Base-by-base conservation (phyloP, 2,797 vertebrate genomes). In the Muraenolepis orangiensis region DNA sequence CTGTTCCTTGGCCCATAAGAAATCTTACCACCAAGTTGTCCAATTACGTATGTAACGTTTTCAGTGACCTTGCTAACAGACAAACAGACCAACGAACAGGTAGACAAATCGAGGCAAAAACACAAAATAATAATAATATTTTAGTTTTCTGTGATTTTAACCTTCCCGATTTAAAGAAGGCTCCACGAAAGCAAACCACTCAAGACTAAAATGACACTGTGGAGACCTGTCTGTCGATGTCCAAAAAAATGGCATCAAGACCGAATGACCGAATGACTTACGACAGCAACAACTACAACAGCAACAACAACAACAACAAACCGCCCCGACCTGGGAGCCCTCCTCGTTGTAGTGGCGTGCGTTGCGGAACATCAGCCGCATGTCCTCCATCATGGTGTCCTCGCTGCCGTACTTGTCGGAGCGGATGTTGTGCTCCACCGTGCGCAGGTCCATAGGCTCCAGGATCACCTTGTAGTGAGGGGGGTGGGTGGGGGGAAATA, bases 321-420 rank as follows among this genome's bases (percentile, higher is more conserved):
- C 42, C 8, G 26, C 30, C 3, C 69, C 72, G 80, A 99, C 98
- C 95, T 95, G 97, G 69, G 97, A 99, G 68, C 97, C 97, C 74
- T 99, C 98, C 87, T 99, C 98, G 0, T 99, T 99, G 87, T 98
- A 99, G 86, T 99, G 98, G 28, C 97, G 93, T 3, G 98, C 98
- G 71, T 99, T 99, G 4, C 98, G 96, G 84, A 99, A 99, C 96
- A 99, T 99, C 75, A 98, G 92, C 86, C 95, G 98, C 95, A 99
- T 96, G 80, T 98, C 96, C 73, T 98, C 97, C 73, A 98, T 91
- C 96, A 99, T 95, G 66, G 92, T 88, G 40, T 99, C 98, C 77
- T 99, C 97, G 0, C 91, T 96, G 71, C 82, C 64, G 14, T 99
- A 99, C 87, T 97, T 97, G 83, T 99, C 98, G 1, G 95, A 94